Percentiles rank a stretch among this genome's conserved stretches.
Conservation (phyloP, 2,797 vertebrate species). For the Lycodopsis pacificus region DNA sequence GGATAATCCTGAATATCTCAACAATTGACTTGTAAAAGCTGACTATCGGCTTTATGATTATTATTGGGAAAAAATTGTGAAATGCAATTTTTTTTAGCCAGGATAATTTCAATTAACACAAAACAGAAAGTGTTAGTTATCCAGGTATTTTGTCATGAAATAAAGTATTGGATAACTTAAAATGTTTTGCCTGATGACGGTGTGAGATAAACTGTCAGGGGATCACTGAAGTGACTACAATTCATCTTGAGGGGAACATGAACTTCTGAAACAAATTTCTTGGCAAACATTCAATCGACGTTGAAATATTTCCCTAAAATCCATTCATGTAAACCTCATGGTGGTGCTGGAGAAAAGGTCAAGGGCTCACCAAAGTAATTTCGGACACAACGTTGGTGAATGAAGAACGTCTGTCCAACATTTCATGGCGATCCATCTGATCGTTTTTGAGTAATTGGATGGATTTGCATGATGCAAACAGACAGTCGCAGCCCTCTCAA, state of each 20-base stretch:
- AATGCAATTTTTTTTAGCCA: neutral
- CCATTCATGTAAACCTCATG: neutral
- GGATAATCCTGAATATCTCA: too few relatives aligned
- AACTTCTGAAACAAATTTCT: neutral
- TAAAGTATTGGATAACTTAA: neutral
- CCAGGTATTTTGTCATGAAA: neutral
- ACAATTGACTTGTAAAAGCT: too few relatives aligned
- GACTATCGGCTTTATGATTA: neutral
- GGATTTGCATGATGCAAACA: neutral
- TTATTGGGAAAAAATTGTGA: neutral
- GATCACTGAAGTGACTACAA: neutral
- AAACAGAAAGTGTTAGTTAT: neutral
- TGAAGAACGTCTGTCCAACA: neutral
- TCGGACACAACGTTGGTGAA: neutral
- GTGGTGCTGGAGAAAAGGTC: neutral
- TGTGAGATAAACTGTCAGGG: neutral
- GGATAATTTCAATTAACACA: too few relatives aligned
- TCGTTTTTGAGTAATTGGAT: neutral
- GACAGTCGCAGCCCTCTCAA: neutral
- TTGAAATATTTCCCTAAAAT: slow-evolving; percentile 1
- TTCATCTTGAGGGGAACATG: neutral
- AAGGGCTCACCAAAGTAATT: neutral
- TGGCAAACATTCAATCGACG: too few relatives aligned
- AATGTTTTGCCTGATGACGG: neutral
- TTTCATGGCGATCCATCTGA: neutral